phyloP scores from a whole-genome alignment of 1,140 invertebrate species.

The Bombus breviceps region DNA sequence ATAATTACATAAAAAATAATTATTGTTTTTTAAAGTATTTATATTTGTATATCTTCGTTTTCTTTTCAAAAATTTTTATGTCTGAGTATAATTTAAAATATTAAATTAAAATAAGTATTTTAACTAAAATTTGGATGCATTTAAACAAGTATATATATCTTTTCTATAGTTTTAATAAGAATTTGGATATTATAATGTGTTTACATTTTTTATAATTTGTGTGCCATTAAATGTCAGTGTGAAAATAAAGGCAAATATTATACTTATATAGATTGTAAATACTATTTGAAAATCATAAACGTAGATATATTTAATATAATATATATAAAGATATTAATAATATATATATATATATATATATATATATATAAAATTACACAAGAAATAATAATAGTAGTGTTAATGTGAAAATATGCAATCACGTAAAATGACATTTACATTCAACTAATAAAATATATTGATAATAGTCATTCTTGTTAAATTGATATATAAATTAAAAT shows the following conservation, averaged over 20 bases:
- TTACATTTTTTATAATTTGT: constrained; percentile 37
- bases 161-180: neutral
- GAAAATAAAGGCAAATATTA: constrained; percentile 34
- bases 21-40: constrained; percentile 18
- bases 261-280: constrained; percentile 58
- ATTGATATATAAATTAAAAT: constrained; percentile 21
- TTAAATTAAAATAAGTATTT: neutral
- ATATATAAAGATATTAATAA: constrained; percentile 13
- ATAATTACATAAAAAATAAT: neutral
- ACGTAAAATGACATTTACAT: neutral
- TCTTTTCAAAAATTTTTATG: neutral
- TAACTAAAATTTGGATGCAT: neutral
- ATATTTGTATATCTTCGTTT: neutral
- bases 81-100: neutral
- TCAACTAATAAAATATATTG: neutral
- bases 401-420: constrained; percentile 3
- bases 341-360: constrained; percentile 28
- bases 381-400: constrained; percentile 21
- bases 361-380: neutral
- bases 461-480: neutral
- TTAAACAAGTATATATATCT: neutral
- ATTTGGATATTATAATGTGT: neutral
- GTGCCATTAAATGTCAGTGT: constrained; percentile 49
- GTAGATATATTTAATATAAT: constrained; percentile 35
- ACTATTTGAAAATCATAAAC: constrained; percentile 39